phyloP scores from a whole-genome alignment of 1,140 invertebrate species.

The Brachionus manjavacas region DNA sequence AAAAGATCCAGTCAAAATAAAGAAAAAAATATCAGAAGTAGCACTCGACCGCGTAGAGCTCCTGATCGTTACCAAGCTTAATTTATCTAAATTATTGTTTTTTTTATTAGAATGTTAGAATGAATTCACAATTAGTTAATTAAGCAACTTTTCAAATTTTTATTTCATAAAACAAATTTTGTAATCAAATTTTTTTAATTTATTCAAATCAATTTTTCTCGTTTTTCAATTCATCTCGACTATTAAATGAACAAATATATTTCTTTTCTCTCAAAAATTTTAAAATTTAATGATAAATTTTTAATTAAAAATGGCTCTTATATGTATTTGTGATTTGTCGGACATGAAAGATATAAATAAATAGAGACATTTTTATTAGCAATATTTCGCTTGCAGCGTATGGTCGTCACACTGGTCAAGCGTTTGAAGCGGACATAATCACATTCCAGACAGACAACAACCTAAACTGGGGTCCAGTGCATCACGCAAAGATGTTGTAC shows the following conservation, averaged over 20 bases:
- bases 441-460: background rate
- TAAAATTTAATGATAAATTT: background rate
- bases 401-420: constrained; percentile 3
- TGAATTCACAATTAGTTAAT: background rate
- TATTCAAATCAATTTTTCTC: background rate
- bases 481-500: background rate
- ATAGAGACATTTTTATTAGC: background rate
- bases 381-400: background rate
- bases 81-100: background rate
- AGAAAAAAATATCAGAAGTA: background rate
- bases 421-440: background rate
- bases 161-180: background rate
- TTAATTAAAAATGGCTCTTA: background rate
- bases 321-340: background rate
- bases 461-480: background rate
- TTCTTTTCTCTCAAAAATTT: background rate
- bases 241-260: background rate
- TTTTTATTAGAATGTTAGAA: background rate
- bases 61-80: background rate
- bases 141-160: background rate
- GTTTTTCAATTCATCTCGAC: background rate
- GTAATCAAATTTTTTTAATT: background rate
- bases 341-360: background rate
- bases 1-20: background rate
- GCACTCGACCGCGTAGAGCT: background rate